Evolutionary conservation across 2,888 invertebrate genomes (phyloP).

Genomic region (Pterostichus madidus): DNA sequence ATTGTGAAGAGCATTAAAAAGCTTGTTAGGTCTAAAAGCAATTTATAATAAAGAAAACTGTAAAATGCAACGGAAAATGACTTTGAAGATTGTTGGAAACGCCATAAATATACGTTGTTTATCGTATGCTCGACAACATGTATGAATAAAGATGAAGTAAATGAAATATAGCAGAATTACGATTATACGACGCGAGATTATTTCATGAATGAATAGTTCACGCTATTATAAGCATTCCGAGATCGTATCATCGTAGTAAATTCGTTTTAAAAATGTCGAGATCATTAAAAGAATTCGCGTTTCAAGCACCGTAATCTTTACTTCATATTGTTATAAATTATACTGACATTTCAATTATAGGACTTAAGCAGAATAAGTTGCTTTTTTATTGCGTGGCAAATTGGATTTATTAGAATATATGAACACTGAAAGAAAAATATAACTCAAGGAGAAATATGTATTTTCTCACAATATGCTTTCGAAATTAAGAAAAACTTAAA

Average conservation of each 20-base stretch:
- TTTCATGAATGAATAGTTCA: constrained; percentile 46
- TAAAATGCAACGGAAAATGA: constrained; percentile 19
- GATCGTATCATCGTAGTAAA: constrained; percentile 20
- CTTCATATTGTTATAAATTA: constrained; percentile 22
- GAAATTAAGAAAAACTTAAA: neutral
- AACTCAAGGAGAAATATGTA: neutral
- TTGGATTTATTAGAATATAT: constrained; percentile 44
- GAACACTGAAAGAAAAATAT: constrained; percentile 9
- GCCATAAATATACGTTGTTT: constrained; percentile 40
- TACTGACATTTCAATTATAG: constrained; percentile 50
- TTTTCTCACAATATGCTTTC: neutral
- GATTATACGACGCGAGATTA: constrained; percentile 51
- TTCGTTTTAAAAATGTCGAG: constrained; percentile 48
- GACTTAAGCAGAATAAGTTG: constrained; percentile 29
- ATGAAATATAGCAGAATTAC: constrained; percentile 43
- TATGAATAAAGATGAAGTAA: constrained; percentile 58
- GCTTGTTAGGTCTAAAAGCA: too few species aligned
- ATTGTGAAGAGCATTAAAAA: neutral
- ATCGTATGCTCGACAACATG: constrained; percentile 38
- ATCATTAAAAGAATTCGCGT: constrained; percentile 36
- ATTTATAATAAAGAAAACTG: constrained; percentile 18
- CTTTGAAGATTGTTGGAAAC: constrained; percentile 18
- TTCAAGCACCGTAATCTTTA: constrained; percentile 34
- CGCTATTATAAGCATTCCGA: constrained; percentile 40
- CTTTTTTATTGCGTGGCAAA: constrained; percentile 42